Conservation (phyloP, 2,888 invertebrate genomes). For the Margaritifera margaritifera region DNA sequence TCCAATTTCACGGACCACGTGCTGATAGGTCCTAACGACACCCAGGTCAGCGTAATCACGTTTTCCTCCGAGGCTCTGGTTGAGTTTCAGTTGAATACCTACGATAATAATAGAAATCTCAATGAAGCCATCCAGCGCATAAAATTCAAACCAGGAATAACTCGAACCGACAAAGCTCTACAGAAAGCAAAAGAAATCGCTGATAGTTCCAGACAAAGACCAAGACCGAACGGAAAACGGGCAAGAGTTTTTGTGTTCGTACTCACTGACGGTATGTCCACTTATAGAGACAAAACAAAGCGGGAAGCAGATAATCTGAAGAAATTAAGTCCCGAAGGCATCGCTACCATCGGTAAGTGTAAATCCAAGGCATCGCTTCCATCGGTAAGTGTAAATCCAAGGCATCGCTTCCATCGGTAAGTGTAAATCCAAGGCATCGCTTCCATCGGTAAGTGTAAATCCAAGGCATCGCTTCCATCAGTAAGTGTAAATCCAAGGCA, state of each 20-base stretch:
- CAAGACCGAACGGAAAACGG: conserved; percentile 9
- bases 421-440: too few relatives aligned
- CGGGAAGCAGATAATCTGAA: conserved; percentile 3
- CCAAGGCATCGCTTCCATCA: too few relatives aligned
- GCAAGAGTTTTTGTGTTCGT: conserved; percentile 11
- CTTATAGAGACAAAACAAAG: conserved; percentile 10
- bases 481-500: too few relatives aligned
- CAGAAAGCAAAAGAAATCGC: too few relatives aligned
- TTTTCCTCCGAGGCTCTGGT: conserved; percentile 12
- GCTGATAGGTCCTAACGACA: conserved; percentile 9
- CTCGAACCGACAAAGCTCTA: conserved; percentile 18
- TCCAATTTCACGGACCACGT: conserved; percentile 11
- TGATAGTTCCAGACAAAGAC: neutral
- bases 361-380: too few relatives aligned
- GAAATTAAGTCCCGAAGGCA: neutral
- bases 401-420: too few relatives aligned
- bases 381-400: too few relatives aligned
- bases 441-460: too few relatives aligned
- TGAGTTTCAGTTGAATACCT: conserved; percentile 15
- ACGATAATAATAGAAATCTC: conserved; percentile 1
- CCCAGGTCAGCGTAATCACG: conserved; percentile 16
- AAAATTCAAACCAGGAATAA: conserved; percentile 14
- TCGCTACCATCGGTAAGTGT: conserved; percentile 14
- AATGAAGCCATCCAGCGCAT: conserved; percentile 11
- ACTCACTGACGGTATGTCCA: conserved; percentile 22